Base-by-base conservation (phyloP, 2,888 invertebrate species). In the Plagodis pulveraria region DNA sequence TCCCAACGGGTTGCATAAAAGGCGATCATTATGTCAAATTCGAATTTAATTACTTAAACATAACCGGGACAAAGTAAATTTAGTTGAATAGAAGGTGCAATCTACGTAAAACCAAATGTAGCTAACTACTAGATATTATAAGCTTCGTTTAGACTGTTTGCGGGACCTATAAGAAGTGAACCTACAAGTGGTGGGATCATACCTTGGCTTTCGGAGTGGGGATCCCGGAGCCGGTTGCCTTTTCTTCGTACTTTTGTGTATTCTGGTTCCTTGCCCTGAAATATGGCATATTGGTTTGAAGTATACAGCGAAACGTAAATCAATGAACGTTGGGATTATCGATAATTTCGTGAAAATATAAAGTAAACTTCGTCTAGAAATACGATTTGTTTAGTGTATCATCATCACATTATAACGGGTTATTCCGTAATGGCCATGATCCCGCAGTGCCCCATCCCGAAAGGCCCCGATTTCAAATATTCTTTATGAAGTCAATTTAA, bases 191-290 rank as follows among this genome's bases (percentile, higher is more conserved):
- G 50, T n/a, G 50, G 11, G 51, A 53, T 56, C 56, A 63, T 94
- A 96, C 96, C 96, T 96, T 96, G 96, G 82, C 96, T 96, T 83
- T 96, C 96, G 4, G 96, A 96, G 88, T 96, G 96, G 10, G 96
- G 96, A 85, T 96, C 96, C 59, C 96, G 93, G 57, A 96, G 93
- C 76, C 96, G 93, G 67, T 95, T 95, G 68, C 96, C 96, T 96
- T 96, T 96, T 95, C 96, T 95, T 79, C 96, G 92, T 22, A 96
- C 96, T 93, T 96, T 96, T 5, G 96, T 96, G 78, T 96, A 96
- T 83, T 96, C 96, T 60, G 96, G 96, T 80, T 96, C 96, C 91
- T 96, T 96, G 72, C 94, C 95, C 95, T 95, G 87, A 43, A 49
- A 32, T 8, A 22, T 22, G 22, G 22, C 22, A 22, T 22, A 22